phyloP scores from a whole-genome alignment of 2,888 invertebrate species.

The Chydorus sphaericus region DNA sequence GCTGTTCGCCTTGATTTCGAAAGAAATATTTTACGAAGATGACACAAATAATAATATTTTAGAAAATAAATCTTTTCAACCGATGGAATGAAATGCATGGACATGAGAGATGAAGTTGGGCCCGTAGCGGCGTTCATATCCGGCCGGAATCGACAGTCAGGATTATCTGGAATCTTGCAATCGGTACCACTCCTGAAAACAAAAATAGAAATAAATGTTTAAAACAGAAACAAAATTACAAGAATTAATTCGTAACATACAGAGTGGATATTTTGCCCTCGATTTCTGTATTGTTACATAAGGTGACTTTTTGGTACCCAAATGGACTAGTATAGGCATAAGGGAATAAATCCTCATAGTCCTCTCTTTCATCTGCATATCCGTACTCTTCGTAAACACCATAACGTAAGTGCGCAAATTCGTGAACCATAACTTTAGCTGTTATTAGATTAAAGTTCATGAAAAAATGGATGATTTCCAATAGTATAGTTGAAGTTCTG shows the following conservation, averaged over 20 bases:
- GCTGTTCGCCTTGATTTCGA: background rate
- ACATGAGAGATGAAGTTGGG: conserved; percentile 1
- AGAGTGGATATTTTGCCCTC: background rate
- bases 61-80: background rate
- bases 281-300: background rate
- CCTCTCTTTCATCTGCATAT: background rate
- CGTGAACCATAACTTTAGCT: background rate
- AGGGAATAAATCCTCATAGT: background rate
- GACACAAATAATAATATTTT: no score
- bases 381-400: conserved; percentile 3
- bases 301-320: background rate
- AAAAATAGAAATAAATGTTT: background rate
- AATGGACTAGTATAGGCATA: background rate
- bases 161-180: no score
- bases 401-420: conserved; percentile 3
- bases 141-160: background rate
- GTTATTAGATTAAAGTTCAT: background rate
- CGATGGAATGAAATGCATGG: conserved; percentile 6
- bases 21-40: background rate
- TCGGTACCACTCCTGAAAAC: background rate
- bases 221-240: background rate
- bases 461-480: no score
- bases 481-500: background rate
- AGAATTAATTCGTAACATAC: background rate
- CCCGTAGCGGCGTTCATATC: background rate